phyloP scores from a whole-genome alignment of 1,140 invertebrate species.

The Argopecten irradians region DNA sequence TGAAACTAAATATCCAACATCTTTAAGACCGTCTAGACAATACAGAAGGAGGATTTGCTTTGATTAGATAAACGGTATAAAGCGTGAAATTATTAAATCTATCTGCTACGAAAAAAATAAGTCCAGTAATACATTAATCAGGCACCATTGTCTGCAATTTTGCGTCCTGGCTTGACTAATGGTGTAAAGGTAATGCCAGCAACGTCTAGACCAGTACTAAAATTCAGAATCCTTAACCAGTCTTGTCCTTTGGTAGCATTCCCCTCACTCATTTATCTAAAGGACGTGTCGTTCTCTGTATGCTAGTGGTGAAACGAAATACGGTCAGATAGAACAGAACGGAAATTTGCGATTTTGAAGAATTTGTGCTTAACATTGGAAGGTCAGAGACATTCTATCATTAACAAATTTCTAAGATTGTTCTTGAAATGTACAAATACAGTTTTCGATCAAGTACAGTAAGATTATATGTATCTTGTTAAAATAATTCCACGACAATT shows the following conservation, averaged over 20 bases:
- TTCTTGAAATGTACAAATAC: too few relatives aligned
- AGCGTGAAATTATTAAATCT: constrained; percentile 22
- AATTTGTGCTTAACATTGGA: too few relatives aligned
- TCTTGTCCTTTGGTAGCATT: not conserved
- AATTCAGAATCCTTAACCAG: not conserved
- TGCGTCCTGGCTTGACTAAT: not conserved
- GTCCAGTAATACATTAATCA: not conserved
- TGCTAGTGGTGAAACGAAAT: too few relatives aligned
- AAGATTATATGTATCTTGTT: too few relatives aligned
- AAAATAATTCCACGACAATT: too few relatives aligned
- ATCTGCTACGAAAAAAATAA: not conserved
- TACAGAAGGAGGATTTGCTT: not conserved
- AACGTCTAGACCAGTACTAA: not conserved
- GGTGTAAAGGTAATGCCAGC: not conserved
- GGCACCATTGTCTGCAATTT: not conserved
- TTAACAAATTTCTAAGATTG: too few relatives aligned
- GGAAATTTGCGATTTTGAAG: too few relatives aligned
- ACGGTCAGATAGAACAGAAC: too few relatives aligned
- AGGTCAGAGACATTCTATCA: too few relatives aligned
- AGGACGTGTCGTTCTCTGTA: too few relatives aligned
- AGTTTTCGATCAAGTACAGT: too few relatives aligned
- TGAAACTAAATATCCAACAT: not conserved
- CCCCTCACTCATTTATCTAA: not conserved
- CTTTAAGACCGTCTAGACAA: not conserved
- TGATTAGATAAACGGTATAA: not conserved